phyloP scores from a whole-genome alignment of 2,888 invertebrate genomes.

The Andrena bucephala region DNA sequence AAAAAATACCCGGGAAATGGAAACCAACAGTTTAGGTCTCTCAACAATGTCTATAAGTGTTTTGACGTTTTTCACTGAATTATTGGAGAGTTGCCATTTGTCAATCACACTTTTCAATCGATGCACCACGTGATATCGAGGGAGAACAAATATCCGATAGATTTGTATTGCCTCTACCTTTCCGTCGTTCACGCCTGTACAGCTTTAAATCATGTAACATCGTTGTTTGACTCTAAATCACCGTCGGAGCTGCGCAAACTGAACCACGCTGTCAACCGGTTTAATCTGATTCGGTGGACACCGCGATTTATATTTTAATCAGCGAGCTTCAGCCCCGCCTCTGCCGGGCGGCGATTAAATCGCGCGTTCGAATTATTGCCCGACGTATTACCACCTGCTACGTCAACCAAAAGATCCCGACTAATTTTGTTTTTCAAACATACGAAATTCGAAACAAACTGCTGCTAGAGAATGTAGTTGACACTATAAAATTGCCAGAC shows the following conservation, averaged over 20 bases:
- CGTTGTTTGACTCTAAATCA: conserved; percentile 57
- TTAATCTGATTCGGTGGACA: conserved; percentile 65
- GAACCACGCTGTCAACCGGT: conserved; percentile 50
- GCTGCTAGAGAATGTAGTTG: not conserved
- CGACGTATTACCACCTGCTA: conserved; percentile 61
- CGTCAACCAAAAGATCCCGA: conserved; percentile 32
- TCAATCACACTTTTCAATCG: not conserved
- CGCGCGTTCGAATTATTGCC: conserved; percentile 64
- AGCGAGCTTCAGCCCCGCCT: conserved; percentile 57
- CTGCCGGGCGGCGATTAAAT: conserved; percentile 66
- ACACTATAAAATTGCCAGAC: not conserved
- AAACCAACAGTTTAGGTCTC: no score
- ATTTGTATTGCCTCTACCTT: not conserved
- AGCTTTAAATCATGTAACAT: conserved; percentile 41
- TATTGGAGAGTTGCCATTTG: not conserved
- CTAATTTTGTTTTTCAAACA: not conserved
- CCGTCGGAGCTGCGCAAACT: conserved; percentile 39
- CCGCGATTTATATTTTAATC: conserved; percentile 76
- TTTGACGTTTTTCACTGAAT: not conserved
- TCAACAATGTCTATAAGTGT: not conserved
- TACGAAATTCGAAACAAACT: not conserved
- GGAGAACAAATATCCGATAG: conserved; percentile 26
- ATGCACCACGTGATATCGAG: not conserved
- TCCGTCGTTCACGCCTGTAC: not conserved
- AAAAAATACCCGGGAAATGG: no score